These are phyloP conservation scores for Drosophila saltans DNA, from an alignment of 1,140 invertebrate species.

Conservation along the genomic window DNA sequence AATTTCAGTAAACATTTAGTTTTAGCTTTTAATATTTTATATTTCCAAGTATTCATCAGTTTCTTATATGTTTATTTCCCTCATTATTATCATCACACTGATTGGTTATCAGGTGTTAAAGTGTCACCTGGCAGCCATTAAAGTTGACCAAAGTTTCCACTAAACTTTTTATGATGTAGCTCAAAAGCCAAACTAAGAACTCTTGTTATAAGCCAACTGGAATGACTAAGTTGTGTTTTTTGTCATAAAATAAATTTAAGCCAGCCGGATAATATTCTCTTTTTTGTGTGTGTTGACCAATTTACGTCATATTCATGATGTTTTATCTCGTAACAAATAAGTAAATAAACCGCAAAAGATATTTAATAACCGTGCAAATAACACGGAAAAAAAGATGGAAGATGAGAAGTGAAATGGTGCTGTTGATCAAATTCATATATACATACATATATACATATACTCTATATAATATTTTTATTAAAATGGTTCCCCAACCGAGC, in stretches of 20 bases:
- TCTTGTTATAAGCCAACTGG: too few relatives aligned
- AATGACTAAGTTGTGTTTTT: too few relatives aligned
- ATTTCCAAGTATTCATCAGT: too few relatives aligned
- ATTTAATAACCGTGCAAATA: neutral
- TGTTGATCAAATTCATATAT: conserved; percentile 68
- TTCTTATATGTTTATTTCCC: too few relatives aligned
- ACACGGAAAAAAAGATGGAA: conserved; percentile 16
- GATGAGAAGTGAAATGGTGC: conserved; percentile 48
- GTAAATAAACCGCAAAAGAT: neutral
- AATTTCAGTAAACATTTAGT: too few relatives aligned
- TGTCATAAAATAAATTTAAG: neutral
- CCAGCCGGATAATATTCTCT: neutral
- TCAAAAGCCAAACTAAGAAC: too few relatives aligned
- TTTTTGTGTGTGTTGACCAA: neutral
- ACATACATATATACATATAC: neutral
- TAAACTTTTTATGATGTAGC: too few relatives aligned
- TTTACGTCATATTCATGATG: neutral
- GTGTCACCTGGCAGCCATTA: too few relatives aligned
- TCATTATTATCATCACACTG: too few relatives aligned
- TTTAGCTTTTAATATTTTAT: too few relatives aligned
- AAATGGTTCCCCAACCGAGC: conserved; percentile 44
- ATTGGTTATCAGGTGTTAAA: too few relatives aligned
- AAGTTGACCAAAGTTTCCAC: too few relatives aligned
- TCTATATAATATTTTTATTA: conserved; percentile 47
- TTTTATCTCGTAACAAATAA: conserved; percentile 4